A percentile compares a stretch with the other conserved stretches of the same genome.
These are phyloP conservation scores for Aphaenogaster floridana DNA, from an alignment of 1,140 invertebrate genomes.

Conservation along the genomic window DNA sequence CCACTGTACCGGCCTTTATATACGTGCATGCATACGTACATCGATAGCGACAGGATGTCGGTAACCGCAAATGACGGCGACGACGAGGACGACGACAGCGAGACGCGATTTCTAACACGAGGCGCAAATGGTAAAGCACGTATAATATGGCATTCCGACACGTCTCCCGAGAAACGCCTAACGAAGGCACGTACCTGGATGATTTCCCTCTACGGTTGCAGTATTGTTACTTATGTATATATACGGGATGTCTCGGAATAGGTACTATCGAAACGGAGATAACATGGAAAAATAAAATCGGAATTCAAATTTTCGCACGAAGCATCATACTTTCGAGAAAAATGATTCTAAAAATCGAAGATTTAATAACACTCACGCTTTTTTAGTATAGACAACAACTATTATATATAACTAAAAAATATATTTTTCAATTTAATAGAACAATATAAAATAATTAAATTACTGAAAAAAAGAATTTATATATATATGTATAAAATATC, in stretches of 20 bases:
- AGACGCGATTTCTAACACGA: constrained; percentile 61
- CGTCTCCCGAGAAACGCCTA: constrained; percentile 66
- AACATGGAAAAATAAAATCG: background rate
- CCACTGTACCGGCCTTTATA: background rate
- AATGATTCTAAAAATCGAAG: background rate
- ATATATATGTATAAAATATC: background rate
- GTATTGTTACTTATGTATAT: background rate
- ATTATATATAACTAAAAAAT: background rate
- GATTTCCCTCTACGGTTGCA: constrained; percentile 13
- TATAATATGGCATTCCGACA: constrained; percentile 69
- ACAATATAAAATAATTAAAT: background rate
- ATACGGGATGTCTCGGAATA: background rate
- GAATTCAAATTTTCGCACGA: background rate
- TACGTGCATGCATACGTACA: constrained; percentile 22
- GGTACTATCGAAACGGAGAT: background rate
- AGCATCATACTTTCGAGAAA: background rate
- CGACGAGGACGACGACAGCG: constrained; percentile 20
- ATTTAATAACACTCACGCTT: background rate
- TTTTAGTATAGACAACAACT: background rate
- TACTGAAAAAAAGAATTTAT: background rate
- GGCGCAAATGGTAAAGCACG: constrained; percentile 50
- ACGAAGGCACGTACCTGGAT: constrained; percentile 70
- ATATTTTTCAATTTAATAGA: background rate
- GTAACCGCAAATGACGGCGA: constrained; percentile 61
- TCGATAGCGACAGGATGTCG: constrained; percentile 71